phyloP scores from a whole-genome alignment of 2,797 vertebrate genomes.

The Halcyon chelicuti region DNA sequence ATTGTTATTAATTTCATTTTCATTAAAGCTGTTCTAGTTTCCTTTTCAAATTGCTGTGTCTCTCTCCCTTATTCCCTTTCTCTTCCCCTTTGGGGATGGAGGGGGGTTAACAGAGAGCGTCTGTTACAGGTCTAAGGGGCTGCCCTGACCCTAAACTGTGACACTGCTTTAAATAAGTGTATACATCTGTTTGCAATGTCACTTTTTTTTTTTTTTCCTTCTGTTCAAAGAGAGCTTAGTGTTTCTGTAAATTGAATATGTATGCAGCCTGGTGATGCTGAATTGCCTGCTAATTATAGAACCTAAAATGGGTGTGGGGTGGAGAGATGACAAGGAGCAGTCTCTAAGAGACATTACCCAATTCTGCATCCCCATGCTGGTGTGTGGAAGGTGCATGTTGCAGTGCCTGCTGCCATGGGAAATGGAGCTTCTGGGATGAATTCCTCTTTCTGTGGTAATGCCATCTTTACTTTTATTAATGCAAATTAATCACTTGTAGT shows the following conservation, averaged over 20 bases:
- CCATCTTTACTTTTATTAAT: not conserved
- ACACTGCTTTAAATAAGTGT: not conserved
- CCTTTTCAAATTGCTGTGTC: too few relatives aligned
- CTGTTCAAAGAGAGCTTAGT: not conserved
- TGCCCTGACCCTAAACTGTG: too few relatives aligned
- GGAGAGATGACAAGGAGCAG: not conserved
- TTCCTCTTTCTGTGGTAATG: not conserved
- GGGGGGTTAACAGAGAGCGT: too few relatives aligned
- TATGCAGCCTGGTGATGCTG: not conserved
- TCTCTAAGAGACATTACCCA: not conserved
- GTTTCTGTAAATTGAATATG: not conserved
- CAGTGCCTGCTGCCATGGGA: not conserved
- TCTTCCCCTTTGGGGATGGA: too few relatives aligned
- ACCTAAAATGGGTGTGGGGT: not conserved
- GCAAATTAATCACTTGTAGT: not conserved
- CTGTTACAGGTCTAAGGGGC: too few relatives aligned
- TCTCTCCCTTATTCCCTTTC: too few relatives aligned
- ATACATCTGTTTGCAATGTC: not conserved
- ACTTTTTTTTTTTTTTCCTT: not conserved
- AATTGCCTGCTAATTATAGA: not conserved
- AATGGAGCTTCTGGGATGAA: not conserved
- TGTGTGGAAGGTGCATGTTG: accelerated
- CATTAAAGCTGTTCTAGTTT: too few relatives aligned
- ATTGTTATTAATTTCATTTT: too few relatives aligned
- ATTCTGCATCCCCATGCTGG: not conserved